Conservation (phyloP, 2,113 vertebrate genomes). For the Centropus unirufus region DNA sequence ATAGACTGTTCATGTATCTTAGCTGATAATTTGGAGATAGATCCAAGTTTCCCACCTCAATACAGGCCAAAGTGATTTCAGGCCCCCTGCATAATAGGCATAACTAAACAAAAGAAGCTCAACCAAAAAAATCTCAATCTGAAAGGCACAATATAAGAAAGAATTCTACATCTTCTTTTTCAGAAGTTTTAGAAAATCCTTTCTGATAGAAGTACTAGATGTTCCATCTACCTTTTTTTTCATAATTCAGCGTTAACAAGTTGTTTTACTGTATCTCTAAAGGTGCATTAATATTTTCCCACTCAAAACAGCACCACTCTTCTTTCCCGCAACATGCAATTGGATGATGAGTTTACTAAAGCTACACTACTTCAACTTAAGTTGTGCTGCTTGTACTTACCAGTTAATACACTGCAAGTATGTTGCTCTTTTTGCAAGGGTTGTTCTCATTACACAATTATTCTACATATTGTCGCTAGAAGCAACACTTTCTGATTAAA, state of each 20-base stretch:
- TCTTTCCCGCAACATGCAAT: not conserved
- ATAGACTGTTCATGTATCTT: not conserved
- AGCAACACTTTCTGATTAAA: slow-evolving; percentile 49
- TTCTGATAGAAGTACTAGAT: not conserved
- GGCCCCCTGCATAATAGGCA: not conserved
- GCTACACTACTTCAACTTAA: not conserved
- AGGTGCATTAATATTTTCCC: not conserved
- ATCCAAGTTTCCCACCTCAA: not conserved
- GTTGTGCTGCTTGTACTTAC: not conserved
- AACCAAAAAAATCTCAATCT: not conserved
- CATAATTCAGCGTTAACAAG: not conserved
- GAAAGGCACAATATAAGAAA: not conserved
- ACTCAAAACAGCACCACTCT: not conserved
- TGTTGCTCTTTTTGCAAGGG: slow-evolving; percentile 25
- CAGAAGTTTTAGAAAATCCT: not conserved
- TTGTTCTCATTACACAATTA: not conserved
- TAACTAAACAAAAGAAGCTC: not conserved
- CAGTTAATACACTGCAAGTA: not conserved
- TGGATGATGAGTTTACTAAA: not conserved
- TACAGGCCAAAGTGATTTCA: not conserved
- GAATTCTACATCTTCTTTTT: not conserved
- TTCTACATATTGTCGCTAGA: not conserved
- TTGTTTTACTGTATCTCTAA: not conserved
- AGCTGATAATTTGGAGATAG: not conserved
- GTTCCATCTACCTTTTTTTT: not conserved